Percentiles rank a stretch among this genome's conserved stretches.
phyloP scores from a whole-genome alignment of 1,140 invertebrate genomes.

The Drosophila baimaii region DNA sequence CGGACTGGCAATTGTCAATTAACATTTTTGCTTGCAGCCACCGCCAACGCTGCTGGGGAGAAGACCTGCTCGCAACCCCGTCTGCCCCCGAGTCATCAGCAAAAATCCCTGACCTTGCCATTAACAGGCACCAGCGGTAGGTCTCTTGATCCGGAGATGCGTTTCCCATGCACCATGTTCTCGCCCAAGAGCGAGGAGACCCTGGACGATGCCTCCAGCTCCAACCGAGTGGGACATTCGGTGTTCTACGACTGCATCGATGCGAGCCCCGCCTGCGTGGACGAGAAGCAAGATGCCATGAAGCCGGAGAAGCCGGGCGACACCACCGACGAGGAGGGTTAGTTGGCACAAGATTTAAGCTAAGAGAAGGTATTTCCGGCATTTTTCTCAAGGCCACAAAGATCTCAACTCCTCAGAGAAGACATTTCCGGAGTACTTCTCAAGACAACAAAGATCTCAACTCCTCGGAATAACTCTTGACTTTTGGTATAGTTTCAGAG shows the following conservation, averaged over 20 bases:
- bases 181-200: constrained; percentile 74
- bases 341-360: constrained; percentile 19
- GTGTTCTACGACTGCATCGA: constrained; percentile 85
- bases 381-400: background rate
- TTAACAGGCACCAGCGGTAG: constrained; percentile 53
- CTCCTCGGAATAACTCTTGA: background rate
- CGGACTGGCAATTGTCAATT: constrained; percentile 43
- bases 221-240: constrained; percentile 84
- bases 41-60: constrained; percentile 18
- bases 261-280: constrained; percentile 85
- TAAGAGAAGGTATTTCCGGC: background rate
- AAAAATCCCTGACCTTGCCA: constrained; percentile 80
- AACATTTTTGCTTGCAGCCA: constrained; percentile 31
- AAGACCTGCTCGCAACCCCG: constrained; percentile 31
- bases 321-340: constrained; percentile 88
- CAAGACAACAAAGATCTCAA: background rate
- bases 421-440: background rate
- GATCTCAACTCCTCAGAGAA: background rate
- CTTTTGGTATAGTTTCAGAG: constrained; percentile 87
- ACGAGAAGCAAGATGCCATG: constrained; percentile 91
- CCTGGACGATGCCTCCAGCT: constrained; percentile 75
- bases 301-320: constrained; percentile 88
- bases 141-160: constrained; percentile 58
- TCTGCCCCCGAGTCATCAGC: constrained; percentile 45
- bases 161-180: constrained; percentile 65